Evolutionary conservation across 2,113 vertebrate genomes (phyloP), one percentile per base, ranked within the genome.

Genomic region (pig (Sus scrofa)): DNA sequence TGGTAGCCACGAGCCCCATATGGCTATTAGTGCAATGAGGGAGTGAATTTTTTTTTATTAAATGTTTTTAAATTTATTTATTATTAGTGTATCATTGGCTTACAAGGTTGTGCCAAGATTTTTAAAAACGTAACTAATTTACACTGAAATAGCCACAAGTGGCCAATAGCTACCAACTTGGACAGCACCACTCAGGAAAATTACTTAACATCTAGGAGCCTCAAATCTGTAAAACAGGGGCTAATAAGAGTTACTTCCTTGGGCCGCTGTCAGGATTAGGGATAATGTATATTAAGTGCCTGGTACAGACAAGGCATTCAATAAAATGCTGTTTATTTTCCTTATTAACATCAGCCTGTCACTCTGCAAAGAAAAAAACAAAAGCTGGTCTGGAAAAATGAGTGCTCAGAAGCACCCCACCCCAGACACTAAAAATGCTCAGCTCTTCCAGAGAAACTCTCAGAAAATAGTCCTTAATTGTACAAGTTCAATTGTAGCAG

Each of bases 371-470:
- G 83, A 39, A 26, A 89, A 13, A 14, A n/a, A 39, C 30, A 27
- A 54, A 82, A 8, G 12, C 7, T 7, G 87, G 81, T 89, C 92
- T 83, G 18, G 71, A 95, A 87, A 87, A 88, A 74, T 9, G 39
- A 87, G 63, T 30, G 32, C 1, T 75, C 71, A 52, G 63, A 81
- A 18, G 63, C 95, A 60, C 52, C 68, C 30, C 2, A 44, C 6
- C 15, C 65, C 27, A 26, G 56, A 90, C 19, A 10, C n/a, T 82
- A 89, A 91, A 94, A 95, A 95, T 95, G 82, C 77, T 12, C 75
- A 82, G 95, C 27, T 0, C 26, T 92, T 75, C 58, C 95, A 60
- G 34, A 93, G 89, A 93, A 96, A 95, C 86, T 92, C 82, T 86
- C 2, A 0, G n/a, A 63, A 95, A 96, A 95, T 70, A 83, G 62